Percentiles rank a stretch among this genome's conserved stretches.
These are phyloP conservation scores for Acromyrmex echinatior DNA, from an alignment of 1,140 invertebrate genomes.

Conservation along the genomic window DNA sequence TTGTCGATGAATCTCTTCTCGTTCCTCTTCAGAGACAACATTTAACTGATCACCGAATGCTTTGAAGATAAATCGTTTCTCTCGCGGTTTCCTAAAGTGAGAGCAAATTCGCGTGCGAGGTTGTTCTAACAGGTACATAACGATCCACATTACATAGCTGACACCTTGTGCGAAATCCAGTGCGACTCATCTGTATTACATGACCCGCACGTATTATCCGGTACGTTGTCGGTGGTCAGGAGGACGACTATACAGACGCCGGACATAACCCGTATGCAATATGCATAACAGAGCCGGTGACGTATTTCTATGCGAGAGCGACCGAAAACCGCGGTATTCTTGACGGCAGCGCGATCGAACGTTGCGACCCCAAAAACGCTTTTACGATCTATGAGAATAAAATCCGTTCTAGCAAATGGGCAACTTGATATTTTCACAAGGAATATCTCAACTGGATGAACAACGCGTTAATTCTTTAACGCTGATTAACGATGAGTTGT, in stretches of 20 bases:
- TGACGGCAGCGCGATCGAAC: constrained; percentile 46
- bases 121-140: constrained; percentile 66
- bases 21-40: background rate
- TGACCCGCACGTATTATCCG: constrained; percentile 74
- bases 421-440: background rate
- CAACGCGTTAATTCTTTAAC: constrained; percentile 10
- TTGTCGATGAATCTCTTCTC: background rate
- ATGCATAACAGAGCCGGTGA: constrained; percentile 69
- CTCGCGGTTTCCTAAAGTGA: constrained; percentile 1
- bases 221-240: constrained; percentile 61
- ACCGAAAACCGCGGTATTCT: constrained; percentile 58
- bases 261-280: constrained; percentile 76
- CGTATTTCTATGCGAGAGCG: constrained; percentile 16
- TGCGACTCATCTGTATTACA: constrained; percentile 77
- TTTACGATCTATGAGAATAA: constrained; percentile 51
- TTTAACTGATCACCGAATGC: background rate
- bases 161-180: constrained; percentile 75
- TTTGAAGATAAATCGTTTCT: background rate
- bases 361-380: constrained; percentile 32
- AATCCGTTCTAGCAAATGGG: constrained; percentile 6
- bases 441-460: background rate
- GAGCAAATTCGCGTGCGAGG: constrained; percentile 29
- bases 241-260: constrained; percentile 43
- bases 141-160: constrained; percentile 37
- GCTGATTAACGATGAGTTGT: background rate